These are phyloP conservation scores for Alsophila aescularia DNA, from an alignment of 2,888 invertebrate genomes.

Conservation along the genomic window DNA sequence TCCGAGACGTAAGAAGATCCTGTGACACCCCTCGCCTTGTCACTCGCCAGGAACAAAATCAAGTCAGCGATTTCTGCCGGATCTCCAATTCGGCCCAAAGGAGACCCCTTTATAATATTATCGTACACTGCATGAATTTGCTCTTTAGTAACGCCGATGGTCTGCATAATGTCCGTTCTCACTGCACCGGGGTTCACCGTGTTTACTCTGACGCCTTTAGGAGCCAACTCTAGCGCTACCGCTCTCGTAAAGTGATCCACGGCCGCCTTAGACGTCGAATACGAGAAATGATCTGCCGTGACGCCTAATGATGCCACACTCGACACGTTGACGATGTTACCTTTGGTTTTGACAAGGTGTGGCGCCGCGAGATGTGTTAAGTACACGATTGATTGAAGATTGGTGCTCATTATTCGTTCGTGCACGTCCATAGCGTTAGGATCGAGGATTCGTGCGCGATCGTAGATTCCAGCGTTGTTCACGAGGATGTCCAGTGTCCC, in stretches of 20 bases:
- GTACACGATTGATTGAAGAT: constrained; percentile 29
- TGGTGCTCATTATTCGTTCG: constrained; percentile 29
- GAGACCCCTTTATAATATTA: not conserved
- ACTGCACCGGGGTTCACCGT: constrained; percentile 41
- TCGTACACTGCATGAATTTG: not conserved
- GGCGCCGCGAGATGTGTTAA: constrained; percentile 38
- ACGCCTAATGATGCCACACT: constrained; percentile 24
- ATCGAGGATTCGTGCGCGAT: not conserved
- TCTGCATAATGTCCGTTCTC: constrained; percentile 13
- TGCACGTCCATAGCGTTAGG: constrained; percentile 25
- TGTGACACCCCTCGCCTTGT: constrained; percentile 45
- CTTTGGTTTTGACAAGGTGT: constrained; percentile 41
- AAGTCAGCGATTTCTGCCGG: constrained; percentile 48
- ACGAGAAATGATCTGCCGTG: constrained; percentile 13
- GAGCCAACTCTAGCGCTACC: constrained; percentile 86
- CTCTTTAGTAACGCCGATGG: not conserved
- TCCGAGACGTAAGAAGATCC: constrained; percentile 37
- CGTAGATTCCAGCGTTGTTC: constrained; percentile 34
- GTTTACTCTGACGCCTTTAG: constrained; percentile 88
- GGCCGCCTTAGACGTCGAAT: constrained; percentile 42
- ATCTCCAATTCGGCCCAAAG: constrained; percentile 24
- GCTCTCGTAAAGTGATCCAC: constrained; percentile 44
- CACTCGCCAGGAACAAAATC: constrained; percentile 42
- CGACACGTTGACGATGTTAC: constrained; percentile 90
- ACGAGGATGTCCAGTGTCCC: constrained; percentile 34